Base-by-base conservation (phyloP, 1,140 invertebrate genomes). In the Condylostylus longicornis region DNA sequence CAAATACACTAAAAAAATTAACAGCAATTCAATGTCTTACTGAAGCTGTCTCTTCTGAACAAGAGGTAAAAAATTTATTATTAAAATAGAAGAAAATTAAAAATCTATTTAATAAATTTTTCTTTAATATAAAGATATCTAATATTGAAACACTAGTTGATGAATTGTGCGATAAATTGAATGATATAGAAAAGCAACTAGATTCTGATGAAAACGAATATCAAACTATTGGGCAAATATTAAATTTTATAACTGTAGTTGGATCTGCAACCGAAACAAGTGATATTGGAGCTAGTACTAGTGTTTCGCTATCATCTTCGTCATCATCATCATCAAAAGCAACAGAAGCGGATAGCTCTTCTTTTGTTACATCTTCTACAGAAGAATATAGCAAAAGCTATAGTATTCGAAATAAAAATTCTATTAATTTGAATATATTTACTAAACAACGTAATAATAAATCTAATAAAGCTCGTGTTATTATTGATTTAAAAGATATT, bases 1-100 rank as follows among this genome's bases (percentile, higher is more conserved):
- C 60, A 29, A 67, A 72, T 43, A 60, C 62, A 41, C 46, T 64
- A 30, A 62, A 61, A 45, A 67, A 67, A 51, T 61, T 59, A 38
- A 69, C 68, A 35, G 70, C 67, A 25, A 59, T 72, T 35, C 61
- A 71, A 43, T 70, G 67, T 54, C 57, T 72, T 18, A 61, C 65
- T 48, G 42, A 44, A 27, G 39, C 41, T 30, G 46, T 44, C n/a
- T 66, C 67, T 27, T 64, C 68, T 17, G 61, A 68, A 49, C 67
- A 71, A 45, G 64, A 71, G 61, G 70, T 71, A 59, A 38, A 42
- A 29, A 41, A 46, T 42, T 32, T 32, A 4, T 32, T 10, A 4
- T 4, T 9, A 32, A 32, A 18, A 32, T 14, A 32, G 9, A 32
- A 18, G 10, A 7, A 9, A 12, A 8, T 18, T 8, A 14, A 21